Percentiles rank a stretch among this genome's conserved stretches.
These are phyloP conservation scores for Pomatostomus ruficeps DNA, from an alignment of 2,113 vertebrate species.

Conservation along the genomic window DNA sequence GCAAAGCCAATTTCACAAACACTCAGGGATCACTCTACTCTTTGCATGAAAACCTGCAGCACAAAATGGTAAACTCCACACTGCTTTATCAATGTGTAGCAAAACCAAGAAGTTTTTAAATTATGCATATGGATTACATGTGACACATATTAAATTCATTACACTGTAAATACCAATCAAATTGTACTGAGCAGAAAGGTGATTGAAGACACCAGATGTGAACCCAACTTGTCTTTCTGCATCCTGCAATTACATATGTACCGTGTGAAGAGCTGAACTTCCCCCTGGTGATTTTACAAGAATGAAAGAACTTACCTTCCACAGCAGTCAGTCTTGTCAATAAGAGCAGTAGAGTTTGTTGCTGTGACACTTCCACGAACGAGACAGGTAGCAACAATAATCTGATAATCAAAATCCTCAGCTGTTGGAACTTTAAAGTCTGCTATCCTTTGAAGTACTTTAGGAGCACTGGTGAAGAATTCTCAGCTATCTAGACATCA, in stretches of 20 bases:
- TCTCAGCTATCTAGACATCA: background rate
- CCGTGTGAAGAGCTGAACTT: background rate
- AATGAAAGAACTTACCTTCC: background rate
- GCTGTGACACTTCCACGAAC: background rate
- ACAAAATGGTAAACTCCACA: background rate
- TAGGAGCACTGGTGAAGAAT: background rate
- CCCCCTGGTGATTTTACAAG: background rate
- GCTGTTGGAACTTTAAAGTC: background rate
- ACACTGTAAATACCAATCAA: background rate
- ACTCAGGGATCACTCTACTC: background rate
- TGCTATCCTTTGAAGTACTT: background rate
- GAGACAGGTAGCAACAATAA: background rate
- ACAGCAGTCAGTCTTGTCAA: background rate
- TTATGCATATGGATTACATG: background rate
- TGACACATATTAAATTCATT: background rate
- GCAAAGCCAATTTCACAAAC: background rate
- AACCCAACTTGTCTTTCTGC: background rate
- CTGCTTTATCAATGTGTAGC: background rate
- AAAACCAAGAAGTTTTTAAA: background rate
- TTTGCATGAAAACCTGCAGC: background rate
- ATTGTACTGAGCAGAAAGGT: background rate
- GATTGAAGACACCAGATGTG: background rate
- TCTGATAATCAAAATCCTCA: background rate
- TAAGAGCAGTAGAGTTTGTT: background rate
- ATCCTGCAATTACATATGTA: accelerated